phyloP scores from a whole-genome alignment of 2,888 invertebrate species.

The Helobdella robusta region DNA sequence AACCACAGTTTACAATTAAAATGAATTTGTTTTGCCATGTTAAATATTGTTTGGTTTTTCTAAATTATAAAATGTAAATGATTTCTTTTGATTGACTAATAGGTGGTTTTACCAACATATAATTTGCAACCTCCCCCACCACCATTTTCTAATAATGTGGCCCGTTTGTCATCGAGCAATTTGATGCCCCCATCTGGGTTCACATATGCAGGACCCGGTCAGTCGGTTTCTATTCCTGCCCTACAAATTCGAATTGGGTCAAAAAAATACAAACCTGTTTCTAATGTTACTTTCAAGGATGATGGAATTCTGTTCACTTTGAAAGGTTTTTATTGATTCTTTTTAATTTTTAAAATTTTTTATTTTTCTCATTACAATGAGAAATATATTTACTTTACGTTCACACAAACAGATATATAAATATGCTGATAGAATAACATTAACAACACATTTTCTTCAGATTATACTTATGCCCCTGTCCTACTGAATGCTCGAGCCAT shows the following conservation, averaged over 20 bases:
- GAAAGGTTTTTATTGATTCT: no score
- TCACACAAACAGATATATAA: not conserved
- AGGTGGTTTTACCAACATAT: constrained; percentile 24
- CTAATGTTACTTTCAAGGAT: constrained; percentile 34
- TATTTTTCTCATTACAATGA: not conserved
- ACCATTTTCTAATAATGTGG: constrained; percentile 20
- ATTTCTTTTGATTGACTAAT: no score
- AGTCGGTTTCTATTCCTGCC: constrained; percentile 26
- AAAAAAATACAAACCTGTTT: constrained; percentile 32
- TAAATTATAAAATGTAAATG: no score
- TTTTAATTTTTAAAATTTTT: not conserved
- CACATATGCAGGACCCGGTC: not conserved
- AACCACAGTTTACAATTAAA: no score
- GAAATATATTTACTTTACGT: not conserved
- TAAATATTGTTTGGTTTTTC: no score
- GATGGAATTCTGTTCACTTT: constrained; percentile 36
- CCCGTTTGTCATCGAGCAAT: constrained; percentile 14
- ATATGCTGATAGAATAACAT: not conserved
- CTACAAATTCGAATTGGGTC: constrained; percentile 35
- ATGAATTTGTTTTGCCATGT: no score
- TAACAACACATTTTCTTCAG: no score
- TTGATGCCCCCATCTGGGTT: not conserved
- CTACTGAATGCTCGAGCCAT: constrained; percentile 37
- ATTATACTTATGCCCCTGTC: constrained; percentile 34
- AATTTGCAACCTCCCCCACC: constrained; percentile 30